Evolutionary conservation across 2,797 vertebrate species (phyloP).

Genomic region (Serranus cabrilla): DNA sequence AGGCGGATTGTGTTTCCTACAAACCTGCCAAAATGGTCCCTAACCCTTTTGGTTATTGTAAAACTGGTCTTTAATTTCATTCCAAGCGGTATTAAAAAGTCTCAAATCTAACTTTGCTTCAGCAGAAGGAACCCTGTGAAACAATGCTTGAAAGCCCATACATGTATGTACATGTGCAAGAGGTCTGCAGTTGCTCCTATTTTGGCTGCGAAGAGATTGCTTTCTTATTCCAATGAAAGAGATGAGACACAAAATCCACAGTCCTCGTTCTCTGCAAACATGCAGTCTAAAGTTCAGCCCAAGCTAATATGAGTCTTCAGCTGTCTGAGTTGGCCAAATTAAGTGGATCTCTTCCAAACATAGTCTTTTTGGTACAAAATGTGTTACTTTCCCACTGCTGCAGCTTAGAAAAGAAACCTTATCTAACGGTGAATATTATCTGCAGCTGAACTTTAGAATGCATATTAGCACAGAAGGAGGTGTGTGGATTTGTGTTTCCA

Average conservation of each 20-base stretch:
- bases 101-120: too few species aligned
- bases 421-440: neutral
- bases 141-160: neutral
- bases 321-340: slow-evolving; percentile 1
- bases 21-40: too few species aligned
- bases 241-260: slow-evolving; percentile 7
- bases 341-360: neutral
- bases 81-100: too few species aligned
- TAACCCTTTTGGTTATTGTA: too few species aligned
- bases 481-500: neutral
- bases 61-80: too few species aligned
- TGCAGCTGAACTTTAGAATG: neutral
- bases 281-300: slow-evolving; percentile 7
- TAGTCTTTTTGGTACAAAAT: neutral
- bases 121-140: too few species aligned
- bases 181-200: neutral
- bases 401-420: neutral
- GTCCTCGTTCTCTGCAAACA: slow-evolving; percentile 1
- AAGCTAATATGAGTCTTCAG: slow-evolving; percentile 6
- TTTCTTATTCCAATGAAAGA: slow-evolving; percentile 2
- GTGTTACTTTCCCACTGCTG: neutral
- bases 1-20: too few species aligned
- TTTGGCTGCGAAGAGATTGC: neutral
- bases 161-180: neutral
- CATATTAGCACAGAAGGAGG: neutral